Base-by-base conservation (phyloP, 2,888 invertebrate species). In the Thera britannica region DNA sequence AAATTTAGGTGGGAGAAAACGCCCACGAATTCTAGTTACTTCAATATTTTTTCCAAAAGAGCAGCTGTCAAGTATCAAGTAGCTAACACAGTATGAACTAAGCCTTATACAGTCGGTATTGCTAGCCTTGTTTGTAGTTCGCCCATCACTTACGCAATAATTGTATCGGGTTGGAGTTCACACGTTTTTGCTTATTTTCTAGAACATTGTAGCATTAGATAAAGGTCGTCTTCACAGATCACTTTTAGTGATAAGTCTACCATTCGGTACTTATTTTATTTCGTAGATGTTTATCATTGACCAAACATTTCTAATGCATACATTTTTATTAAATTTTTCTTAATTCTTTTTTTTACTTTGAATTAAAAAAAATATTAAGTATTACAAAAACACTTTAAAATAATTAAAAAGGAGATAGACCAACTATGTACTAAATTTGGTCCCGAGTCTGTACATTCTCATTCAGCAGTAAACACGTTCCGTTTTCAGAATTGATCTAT, bases 61-160 rank as follows among this genome's bases (percentile, higher is more conserved):
- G 3, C 34, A 3, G 34, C 34, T 52, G 34, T 34, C 57, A 12
- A 62, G 35, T 46, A 1, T 6, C 41, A n/a, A 63, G 41, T 49
- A 41, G 46, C 68, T 68, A 6, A 12, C 54, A 38, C 11, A 4
- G 62, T 65, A 55, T 68, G 38, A 55, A 62, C 12, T 6, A 8
- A 55, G 52, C 55, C 58, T 55, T 41, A 58, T 36, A 12, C 35
- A 23, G 54, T 7, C 23, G 36, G 57, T 55, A 49, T 36, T 5
- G 23, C 65, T 48, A 48, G 54, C 64, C 64, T 64, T 41, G 60
- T 61, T 59, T 49, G 60, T 41, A 58, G 62, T 59, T 68, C 59
- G 62, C 70, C 58, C 65, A 64, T 66, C 62, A 61, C 67, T 75
- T 75, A 75, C 75, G 74, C 72, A 75, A 75, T 75, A 68, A 74